Evolutionary conservation across 2,797 vertebrate species (phyloP).

Genomic region (Percopsis omiscomaycus): DNA sequence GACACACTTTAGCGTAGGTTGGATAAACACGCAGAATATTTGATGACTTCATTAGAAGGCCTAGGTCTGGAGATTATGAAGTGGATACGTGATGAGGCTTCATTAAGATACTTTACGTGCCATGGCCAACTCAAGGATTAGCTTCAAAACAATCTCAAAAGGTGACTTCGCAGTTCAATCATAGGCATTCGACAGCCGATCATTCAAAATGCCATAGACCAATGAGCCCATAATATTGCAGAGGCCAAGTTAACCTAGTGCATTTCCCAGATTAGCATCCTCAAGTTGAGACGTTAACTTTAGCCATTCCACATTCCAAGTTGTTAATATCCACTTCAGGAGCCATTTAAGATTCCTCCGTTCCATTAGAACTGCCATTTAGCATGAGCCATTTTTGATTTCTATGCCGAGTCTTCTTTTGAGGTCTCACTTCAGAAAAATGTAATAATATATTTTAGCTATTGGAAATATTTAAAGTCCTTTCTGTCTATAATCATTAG

Average conservation of each 20-base stretch:
- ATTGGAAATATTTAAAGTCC: background rate
- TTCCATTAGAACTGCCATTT: background rate
- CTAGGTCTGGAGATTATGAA: background rate
- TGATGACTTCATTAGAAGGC: background rate
- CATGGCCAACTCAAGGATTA: background rate
- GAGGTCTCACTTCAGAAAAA: background rate
- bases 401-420: background rate
- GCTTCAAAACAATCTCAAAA: too few species aligned
- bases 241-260: slow-evolving; percentile 6
- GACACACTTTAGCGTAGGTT: background rate
- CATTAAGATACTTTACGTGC: background rate
- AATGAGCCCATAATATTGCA: background rate
- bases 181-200: too few species aligned
- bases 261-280: background rate
- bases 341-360: background rate
- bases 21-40: background rate
- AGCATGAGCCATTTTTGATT: background rate
- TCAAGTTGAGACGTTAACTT: background rate
- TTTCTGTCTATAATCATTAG: background rate
- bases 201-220: background rate
- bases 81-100: background rate
- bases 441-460: too few species aligned
- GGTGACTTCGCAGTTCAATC: too few species aligned
- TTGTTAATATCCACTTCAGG: background rate
- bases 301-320: background rate